Evolutionary conservation across 2,888 invertebrate genomes (phyloP).

Genomic region (Spodoptera littoralis): DNA sequence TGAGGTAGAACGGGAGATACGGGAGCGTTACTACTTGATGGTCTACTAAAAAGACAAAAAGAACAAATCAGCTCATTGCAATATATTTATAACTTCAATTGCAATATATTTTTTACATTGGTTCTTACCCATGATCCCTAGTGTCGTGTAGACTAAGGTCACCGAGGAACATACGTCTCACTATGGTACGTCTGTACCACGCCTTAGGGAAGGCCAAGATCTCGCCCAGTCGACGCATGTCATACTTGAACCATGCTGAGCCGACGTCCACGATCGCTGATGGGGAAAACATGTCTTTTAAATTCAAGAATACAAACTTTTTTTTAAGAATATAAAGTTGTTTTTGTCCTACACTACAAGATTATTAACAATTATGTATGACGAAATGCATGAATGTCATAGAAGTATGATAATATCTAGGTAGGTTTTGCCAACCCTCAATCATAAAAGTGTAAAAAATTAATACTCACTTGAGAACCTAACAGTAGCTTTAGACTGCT

Average conservation of each 20-base stretch:
- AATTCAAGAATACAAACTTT: too few species aligned
- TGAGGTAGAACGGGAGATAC: slow-evolving; percentile 82
- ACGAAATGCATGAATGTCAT: too few species aligned
- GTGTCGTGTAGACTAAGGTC: slow-evolving; percentile 92
- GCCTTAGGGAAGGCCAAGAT: slow-evolving; percentile 99
- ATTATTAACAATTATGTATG: too few species aligned
- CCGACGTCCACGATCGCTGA: slow-evolving; percentile 98
- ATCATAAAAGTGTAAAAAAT: too few species aligned
- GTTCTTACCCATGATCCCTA: slow-evolving; percentile 39
- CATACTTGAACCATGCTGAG: slow-evolving; percentile 98
- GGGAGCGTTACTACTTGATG: slow-evolving; percentile 69
- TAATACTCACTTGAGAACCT: slow-evolving; percentile 94
- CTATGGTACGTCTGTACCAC: slow-evolving; percentile 98
- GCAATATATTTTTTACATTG: neutral
- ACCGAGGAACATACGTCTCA: slow-evolving; percentile 96
- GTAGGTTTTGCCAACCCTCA: too few species aligned
- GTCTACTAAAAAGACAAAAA: slow-evolving; percentile 55
- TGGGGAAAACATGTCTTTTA: slow-evolving; percentile 30
- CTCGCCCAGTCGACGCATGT: slow-evolving; percentile 98
- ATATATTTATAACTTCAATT: neutral
- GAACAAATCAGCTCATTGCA: neutral
- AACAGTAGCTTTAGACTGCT: slow-evolving; percentile 95
- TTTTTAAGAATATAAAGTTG: too few species aligned
- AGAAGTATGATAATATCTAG: too few species aligned
- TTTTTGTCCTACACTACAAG: too few species aligned